Evolutionary conservation across 2,113 vertebrate species (phyloP), one percentile per base, ranked within the genome.

Genomic region (Lophotis ruficrista): DNA sequence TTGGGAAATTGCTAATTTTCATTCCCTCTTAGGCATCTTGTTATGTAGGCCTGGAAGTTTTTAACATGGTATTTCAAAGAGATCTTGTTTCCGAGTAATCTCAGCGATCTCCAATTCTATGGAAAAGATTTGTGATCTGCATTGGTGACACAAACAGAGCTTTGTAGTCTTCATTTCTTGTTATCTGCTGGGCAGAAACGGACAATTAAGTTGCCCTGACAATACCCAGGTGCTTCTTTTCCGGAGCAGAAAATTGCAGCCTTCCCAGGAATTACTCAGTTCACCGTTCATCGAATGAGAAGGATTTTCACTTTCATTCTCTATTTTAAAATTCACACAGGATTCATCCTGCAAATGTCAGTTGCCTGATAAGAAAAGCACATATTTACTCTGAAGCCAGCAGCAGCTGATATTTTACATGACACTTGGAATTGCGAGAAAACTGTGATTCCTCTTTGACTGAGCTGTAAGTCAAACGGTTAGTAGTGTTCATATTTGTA

Each of bases 301-400:
- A 92, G 62, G 54, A 66, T 92, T 92, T 96, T 96, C 54, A 93
- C 77, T 96, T 96, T 87, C 54, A 83, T 94, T 94, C 83, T 94
- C 81, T 89, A 21, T 77, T 89, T 89, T 89, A 70, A 95, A 96
- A 95, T 91, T 92, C 94, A 94, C 91, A 61, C 47, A 94, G 95
- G 90, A 76, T 76, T 93, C 77, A 69, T 68, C 81, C 75, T 60
- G 93, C 35, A 95, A 95, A 94, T 87, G 61, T 85, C 94, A 96
- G 93, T 54, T 89, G 50, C 73, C 81, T 89, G 84, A 92, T 89
- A 93, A 89, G 70, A 91, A 87, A 91, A 91, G 65, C 70, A 93
- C 37, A 70, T 77, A 89, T 94, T 96, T 91, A 79, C 58, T 87
- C 70, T 70, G 62, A 75, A 90, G 70, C 56, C 54, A 82, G 87